Conservation (phyloP, 2,797 vertebrate genomes). For the Sebastes minor region DNA sequence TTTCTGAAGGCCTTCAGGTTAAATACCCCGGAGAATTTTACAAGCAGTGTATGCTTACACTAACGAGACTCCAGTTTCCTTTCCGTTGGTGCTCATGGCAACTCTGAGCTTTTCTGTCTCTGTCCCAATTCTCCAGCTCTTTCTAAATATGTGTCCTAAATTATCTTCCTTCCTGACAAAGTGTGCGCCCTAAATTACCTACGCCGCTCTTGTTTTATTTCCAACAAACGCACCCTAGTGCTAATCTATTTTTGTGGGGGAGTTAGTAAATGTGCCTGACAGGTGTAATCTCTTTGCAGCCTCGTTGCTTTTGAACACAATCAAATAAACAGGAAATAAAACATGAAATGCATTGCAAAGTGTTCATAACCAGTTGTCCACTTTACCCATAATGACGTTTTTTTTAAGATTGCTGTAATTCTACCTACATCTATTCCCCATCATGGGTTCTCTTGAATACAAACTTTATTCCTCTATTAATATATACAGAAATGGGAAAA, state of each 20-base stretch:
- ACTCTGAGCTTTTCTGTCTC: conserved; percentile 48
- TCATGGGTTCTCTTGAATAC: background rate
- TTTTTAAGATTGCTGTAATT: background rate
- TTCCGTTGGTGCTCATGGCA: conserved; percentile 60
- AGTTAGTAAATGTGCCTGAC: conserved; percentile 5
- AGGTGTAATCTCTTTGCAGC: conserved; percentile 9
- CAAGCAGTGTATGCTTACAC: conserved; percentile 37
- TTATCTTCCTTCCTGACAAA: conserved; percentile 53
- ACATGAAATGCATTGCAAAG: background rate
- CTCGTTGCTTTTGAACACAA: background rate
- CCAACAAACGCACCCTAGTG: conserved; percentile 1
- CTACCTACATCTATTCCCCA: background rate
- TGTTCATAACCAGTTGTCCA: background rate
- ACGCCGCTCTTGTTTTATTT: conserved; percentile 10
- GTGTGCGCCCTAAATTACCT: conserved; percentile 47
- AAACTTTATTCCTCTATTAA: background rate
- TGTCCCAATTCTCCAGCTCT: conserved; percentile 62
- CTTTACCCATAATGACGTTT: background rate
- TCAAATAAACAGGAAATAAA: background rate
- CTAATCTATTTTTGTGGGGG: background rate
- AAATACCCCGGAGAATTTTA: conserved; percentile 59
- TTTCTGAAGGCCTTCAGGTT: conserved; percentile 42
- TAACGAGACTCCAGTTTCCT: conserved; percentile 49
- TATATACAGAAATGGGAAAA: background rate
- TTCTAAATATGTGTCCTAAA: conserved; percentile 61